Percentiles rank a stretch among this genome's conserved stretches.
phyloP scores from a whole-genome alignment of 2,797 vertebrate species.

The Danio aesculapii region DNA sequence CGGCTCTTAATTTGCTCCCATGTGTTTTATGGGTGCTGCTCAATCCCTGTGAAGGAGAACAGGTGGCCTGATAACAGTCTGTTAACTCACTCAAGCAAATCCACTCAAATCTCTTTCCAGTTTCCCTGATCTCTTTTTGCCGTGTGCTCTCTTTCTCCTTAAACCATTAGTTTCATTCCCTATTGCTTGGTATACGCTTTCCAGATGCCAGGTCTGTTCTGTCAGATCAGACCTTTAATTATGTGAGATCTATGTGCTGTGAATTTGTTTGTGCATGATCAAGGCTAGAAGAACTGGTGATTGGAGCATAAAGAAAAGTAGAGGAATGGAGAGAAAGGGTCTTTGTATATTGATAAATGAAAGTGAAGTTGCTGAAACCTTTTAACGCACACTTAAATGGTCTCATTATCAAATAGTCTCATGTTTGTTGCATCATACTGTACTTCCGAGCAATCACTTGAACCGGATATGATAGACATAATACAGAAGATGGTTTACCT shows the following conservation, averaged over 20 bases:
- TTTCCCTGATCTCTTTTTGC: slow-evolving; percentile 21
- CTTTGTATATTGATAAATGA: neutral
- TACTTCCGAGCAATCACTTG: neutral
- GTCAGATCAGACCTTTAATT: neutral
- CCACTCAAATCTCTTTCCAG: slow-evolving; percentile 33
- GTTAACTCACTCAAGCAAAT: slow-evolving; percentile 45
- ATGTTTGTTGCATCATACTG: neutral
- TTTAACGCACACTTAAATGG: neutral
- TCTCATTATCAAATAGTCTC: neutral
- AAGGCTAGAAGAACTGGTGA: neutral
- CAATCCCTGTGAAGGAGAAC: slow-evolving; percentile 5
- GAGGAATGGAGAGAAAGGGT: neutral
- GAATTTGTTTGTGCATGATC: neutral
- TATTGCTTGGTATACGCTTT: neutral
- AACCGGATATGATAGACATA: neutral
- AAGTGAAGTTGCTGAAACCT: neutral
- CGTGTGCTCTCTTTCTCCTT: slow-evolving; percentile 5
- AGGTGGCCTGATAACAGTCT: slow-evolving; percentile 42
- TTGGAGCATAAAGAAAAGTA: neutral
- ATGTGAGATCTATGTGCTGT: neutral
- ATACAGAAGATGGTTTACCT: neutral
- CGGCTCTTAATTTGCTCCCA: slow-evolving; percentile 3
- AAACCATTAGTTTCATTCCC: neutral
- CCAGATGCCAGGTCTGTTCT: neutral
- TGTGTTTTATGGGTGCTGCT: slow-evolving; percentile 16